Base-by-base conservation (phyloP, 1,140 invertebrate genomes). In the Galendromus occidentalis region DNA sequence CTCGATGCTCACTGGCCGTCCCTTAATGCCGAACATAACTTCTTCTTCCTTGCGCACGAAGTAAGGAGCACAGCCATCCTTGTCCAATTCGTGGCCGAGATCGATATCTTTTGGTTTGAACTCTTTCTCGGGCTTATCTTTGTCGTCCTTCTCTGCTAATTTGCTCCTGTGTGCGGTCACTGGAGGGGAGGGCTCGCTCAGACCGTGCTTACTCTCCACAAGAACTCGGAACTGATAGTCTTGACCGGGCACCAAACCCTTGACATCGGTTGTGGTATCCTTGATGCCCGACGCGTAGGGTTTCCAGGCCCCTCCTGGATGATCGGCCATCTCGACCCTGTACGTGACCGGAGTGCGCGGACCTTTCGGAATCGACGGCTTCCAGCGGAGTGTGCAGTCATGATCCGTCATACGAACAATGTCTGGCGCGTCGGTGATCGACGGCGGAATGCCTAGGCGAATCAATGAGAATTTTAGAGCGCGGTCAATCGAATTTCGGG, bases 121-220 rank as follows among this genome's bases (percentile, higher is more conserved):
- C 41, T 71, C 66, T 39, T 42, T 66, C 71, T 85, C 86, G 0
- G 85, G 83, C 44, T 85, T 82, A 20, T 87, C 85, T 2, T 89
- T 47, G 45, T 47, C 45, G 14, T 59, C 51, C 20, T 59, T 59
- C 9, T 59, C 51, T 1, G 22, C 83, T 1, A 91, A 75, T 75
- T 86, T 86, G 39, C 84, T 81, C 65, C 86, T 78, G 69, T 86
- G 86, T 0, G 88, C 91, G 64, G 85, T 81, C 0, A 85, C 85
- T 72, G 83, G 89, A 6, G 89, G 88, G 33, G 87, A 91, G 0
- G 92, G 91, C 73, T 95, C 91, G 74, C 89, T 92, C n/a, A 94
- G 82, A n/a, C 91, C 92, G 72, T 88, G 90, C 74, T 91, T 89
- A 74, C 95, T 95, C 72, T 94, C 90, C 1, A 94, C 91, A n/a